Evolutionary conservation across 2,888 invertebrate species (phyloP).

Genomic region (Strigamia transsilvanica): DNA sequence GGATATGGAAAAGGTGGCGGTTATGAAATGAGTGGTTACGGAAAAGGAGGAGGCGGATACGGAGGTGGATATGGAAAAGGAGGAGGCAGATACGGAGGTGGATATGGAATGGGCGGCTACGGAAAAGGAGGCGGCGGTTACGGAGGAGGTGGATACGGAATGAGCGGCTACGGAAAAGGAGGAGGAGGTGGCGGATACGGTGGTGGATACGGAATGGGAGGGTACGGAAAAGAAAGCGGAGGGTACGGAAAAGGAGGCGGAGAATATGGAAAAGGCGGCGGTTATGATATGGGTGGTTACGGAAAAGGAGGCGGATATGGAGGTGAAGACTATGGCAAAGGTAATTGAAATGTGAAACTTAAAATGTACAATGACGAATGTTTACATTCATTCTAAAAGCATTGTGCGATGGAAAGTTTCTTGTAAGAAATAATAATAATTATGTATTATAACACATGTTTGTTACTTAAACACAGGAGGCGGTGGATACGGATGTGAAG

Average conservation of each 20-base stretch:
- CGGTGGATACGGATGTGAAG: not conserved
- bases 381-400: not conserved
- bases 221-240: conserved; percentile 7
- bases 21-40: not conserved
- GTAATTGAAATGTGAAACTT: not conserved
- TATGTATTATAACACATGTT: too few species aligned
- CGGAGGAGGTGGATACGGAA: conserved; percentile 22
- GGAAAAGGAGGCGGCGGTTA: not conserved
- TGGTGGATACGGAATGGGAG: not conserved
- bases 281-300: not conserved
- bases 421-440: too few species aligned
- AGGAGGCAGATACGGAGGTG: conserved; percentile 27
- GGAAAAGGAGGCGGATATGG: too few species aligned
- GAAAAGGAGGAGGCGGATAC: not conserved
- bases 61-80: not conserved
- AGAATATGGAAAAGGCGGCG: conserved; percentile 3
- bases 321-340: not conserved
- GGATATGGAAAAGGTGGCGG: not conserved
- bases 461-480: too few species aligned
- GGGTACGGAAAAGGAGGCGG: conserved; percentile 28
- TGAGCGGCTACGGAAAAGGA: not conserved
- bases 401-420: not conserved
- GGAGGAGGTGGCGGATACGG: conserved; percentile 12
- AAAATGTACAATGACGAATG: not conserved
- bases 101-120: not conserved